phyloP scores from a whole-genome alignment of 1,140 invertebrate genomes.

The Lepidostoma basale region DNA sequence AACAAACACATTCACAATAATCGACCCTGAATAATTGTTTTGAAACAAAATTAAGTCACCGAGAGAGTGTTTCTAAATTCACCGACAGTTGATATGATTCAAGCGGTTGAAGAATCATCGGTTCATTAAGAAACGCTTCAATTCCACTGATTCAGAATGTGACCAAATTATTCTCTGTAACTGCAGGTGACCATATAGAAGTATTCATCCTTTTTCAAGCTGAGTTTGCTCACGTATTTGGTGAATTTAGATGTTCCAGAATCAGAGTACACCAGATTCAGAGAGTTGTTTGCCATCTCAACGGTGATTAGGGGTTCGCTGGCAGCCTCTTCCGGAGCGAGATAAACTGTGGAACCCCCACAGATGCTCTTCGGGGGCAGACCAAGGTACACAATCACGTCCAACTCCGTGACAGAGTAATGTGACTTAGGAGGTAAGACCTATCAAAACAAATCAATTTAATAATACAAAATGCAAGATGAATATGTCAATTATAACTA shows the following conservation, averaged over 20 bases:
- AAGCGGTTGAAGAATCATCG: no score
- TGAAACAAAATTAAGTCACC: background rate
- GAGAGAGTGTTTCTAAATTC: no score
- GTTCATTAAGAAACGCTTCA: no score
- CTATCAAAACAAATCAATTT: constrained; percentile 50
- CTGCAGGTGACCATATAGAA: constrained; percentile 64
- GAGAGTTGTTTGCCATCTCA: constrained; percentile 65
- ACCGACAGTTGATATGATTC: no score
- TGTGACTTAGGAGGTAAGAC: constrained; percentile 56
- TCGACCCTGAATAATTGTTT: background rate
- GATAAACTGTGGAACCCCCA: constrained; percentile 61
- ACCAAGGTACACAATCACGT: constrained; percentile 64
- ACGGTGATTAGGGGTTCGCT: constrained; percentile 57
- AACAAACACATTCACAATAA: background rate
- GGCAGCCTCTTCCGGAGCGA: constrained; percentile 54
- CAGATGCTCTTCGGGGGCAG: constrained; percentile 51
- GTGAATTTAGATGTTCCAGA: constrained; percentile 66
- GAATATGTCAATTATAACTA: no score
- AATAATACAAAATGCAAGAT: no score
- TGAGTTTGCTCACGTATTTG: constrained; percentile 66
- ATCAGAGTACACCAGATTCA: constrained; percentile 72
- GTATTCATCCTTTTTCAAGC: constrained; percentile 50
- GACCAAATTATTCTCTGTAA: constrained; percentile 55
- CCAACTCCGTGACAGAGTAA: constrained; percentile 61
- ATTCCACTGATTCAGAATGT: background rate